phyloP scores from a whole-genome alignment of 1,140 invertebrate species.

The Nixonia krombeini region DNA sequence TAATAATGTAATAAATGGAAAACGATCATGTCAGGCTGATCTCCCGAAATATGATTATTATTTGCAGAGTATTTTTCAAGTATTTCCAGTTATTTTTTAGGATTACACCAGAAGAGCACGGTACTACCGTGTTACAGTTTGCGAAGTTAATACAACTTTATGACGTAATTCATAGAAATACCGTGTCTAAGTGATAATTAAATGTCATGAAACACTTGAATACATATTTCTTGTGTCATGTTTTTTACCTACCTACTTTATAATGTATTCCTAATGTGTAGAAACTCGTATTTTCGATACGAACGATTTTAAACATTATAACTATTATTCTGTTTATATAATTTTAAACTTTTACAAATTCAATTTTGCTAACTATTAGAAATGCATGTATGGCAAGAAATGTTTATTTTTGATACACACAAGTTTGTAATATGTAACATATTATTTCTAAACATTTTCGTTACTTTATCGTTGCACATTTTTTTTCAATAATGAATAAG shows the following conservation, averaged over 20 bases:
- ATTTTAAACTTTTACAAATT: too few species aligned
- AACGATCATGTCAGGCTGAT: constrained; percentile 10
- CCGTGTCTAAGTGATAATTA: constrained; percentile 60
- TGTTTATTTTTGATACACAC: too few species aligned
- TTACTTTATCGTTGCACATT: too few species aligned
- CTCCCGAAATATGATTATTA: constrained; percentile 49
- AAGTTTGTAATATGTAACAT: too few species aligned
- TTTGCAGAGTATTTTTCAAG: constrained; percentile 71
- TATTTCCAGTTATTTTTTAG: constrained; percentile 70
- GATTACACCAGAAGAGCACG: constrained; percentile 60
- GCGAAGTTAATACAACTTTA: constrained; percentile 52
- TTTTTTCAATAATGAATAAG: too few species aligned
- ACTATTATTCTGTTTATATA: too few species aligned
- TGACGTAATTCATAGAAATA: constrained; percentile 55
- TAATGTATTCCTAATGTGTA: too few species aligned
- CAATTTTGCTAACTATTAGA: too few species aligned
- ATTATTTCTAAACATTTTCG: too few species aligned
- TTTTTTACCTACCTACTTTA: constrained; percentile 9
- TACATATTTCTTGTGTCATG: constrained; percentile 2
- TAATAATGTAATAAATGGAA: constrained; percentile 10
- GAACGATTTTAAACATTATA: too few species aligned
- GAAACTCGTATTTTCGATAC: too few species aligned
- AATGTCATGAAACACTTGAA: constrained; percentile 59
- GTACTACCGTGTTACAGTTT: constrained; percentile 31
- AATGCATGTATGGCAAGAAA: too few species aligned